phyloP scores from a whole-genome alignment of 2,888 invertebrate genomes.

The Athalia rosae region DNA sequence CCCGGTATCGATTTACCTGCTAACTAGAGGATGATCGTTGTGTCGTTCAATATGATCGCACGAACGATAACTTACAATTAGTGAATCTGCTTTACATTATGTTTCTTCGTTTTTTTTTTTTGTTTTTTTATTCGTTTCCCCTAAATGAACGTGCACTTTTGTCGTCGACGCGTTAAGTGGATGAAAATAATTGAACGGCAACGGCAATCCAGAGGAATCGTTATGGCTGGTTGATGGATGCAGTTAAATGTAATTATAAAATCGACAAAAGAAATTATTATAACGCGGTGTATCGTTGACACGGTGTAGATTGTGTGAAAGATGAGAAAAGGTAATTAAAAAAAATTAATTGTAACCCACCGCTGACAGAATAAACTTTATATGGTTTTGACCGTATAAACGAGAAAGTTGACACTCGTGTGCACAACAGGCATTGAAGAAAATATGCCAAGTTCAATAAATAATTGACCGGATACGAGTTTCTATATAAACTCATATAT shows the following conservation, averaged over 20 bases:
- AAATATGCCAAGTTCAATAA: conserved; percentile 34
- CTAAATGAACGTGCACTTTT: not conserved
- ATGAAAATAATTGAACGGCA: conserved; percentile 10
- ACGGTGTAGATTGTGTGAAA: not conserved
- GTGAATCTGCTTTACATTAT: no score
- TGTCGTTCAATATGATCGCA: no score
- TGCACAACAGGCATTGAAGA: not conserved
- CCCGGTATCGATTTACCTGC: no score
- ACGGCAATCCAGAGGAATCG: not conserved
- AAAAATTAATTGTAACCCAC: not conserved
- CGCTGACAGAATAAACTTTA: conserved; percentile 16
- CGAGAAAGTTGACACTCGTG: conserved; percentile 35
- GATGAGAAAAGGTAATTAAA: not conserved
- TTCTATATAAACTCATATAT: not conserved
- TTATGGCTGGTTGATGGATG: conserved; percentile 9
- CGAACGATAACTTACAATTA: not conserved
- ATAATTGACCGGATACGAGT: conserved; percentile 15
- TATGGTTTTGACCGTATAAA: conserved; percentile 7
- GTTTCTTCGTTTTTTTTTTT: not conserved
- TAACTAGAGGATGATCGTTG: no score
- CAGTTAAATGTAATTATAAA: conserved; percentile 28
- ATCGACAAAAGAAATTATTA: not conserved
- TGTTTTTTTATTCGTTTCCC: not conserved
- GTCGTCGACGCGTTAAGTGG: not conserved
- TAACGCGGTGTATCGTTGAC: not conserved